Evolutionary conservation across 2,113 vertebrate species (phyloP), one percentile per base, ranked within the genome.

Genomic region (Egretta garzetta): DNA sequence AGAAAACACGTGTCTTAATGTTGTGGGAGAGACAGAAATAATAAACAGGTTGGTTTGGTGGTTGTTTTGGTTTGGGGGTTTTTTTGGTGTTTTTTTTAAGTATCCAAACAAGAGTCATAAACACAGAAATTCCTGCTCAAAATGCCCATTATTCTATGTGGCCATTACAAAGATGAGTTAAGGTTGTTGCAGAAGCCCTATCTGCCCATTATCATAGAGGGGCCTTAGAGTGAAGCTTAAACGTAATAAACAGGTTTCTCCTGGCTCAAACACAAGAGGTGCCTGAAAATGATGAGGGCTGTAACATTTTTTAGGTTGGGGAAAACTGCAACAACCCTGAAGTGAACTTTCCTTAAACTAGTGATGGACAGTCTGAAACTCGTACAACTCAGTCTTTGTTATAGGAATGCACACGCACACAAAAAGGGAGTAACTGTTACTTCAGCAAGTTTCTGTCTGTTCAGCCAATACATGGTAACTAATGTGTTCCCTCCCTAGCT

Each of bases 351-450:
- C n/a, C 20, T 66, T 73, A 39, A 76, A 47, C 8, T 47, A 35
- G 8, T 10, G 19, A 35, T 26, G 28, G 11, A 58, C 17, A 52
- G 15, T 33, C 49, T 80, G 58, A 68, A 81, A 74, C 41, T 62
- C 3, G 1, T 50, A 39, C 22, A 62, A 28, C 15, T 77, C 19
- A 17, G 7, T 33, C 56, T 67, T 66, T 52, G 27, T 37, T 73
- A n/a, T 21, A 8, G 24, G 23, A 84, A 63, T 24, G 49, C 20
- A 41, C 5, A 4, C 6, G 4, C 8, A 21, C 6, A 7, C 7
- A 10, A 6, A 22, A 4, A 55, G 4, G 41, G 3, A 55, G 8
- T 47, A 67, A 72, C 6, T 0, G 0, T 73, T 49, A 67, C 30
- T 89, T 85, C 55, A 85, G 41, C n/a, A 79, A 73, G 39, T 53